phyloP scores from a whole-genome alignment of 37 sponge, comb jelly and placozoan species.

The Spongilla lacustris region DNA sequence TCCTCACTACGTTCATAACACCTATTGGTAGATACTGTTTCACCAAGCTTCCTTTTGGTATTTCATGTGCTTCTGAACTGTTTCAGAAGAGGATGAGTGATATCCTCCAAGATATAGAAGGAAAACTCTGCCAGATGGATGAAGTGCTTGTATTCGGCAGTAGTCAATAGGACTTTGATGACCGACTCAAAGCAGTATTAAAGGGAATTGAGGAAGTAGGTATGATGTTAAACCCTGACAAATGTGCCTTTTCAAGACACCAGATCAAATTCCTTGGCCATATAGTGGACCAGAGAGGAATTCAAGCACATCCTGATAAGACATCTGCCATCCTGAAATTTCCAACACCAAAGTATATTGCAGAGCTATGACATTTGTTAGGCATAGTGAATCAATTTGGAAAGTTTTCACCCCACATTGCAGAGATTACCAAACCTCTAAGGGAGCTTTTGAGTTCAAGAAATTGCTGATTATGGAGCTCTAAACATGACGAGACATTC shows the following conservation, averaged over 20 bases:
- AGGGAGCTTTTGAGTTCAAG: constrained; percentile 41
- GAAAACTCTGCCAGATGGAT: constrained; percentile 50
- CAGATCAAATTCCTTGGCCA: constrained; percentile 30
- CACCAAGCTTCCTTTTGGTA: constrained; percentile 54
- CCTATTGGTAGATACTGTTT: constrained; percentile 47
- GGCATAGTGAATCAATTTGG: constrained; percentile 26
- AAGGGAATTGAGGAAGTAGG: not conserved
- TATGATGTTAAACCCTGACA: constrained; percentile 19
- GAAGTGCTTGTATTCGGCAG: constrained; percentile 34
- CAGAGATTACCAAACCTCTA: constrained; percentile 26
- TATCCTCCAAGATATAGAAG: constrained; percentile 42
- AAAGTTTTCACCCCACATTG: constrained; percentile 12
- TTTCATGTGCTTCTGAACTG: constrained; percentile 57
- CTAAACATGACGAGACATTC: constrained; percentile 34
- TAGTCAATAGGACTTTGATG: constrained; percentile 12
- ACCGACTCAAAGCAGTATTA: constrained; percentile 18
- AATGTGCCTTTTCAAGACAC: constrained; percentile 15
- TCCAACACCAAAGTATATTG: constrained; percentile 13
- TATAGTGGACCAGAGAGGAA: constrained; percentile 27
- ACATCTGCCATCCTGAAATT: constrained; percentile 33
- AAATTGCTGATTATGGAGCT: constrained; percentile 53
- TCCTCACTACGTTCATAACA: constrained; percentile 54
- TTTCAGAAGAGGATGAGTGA: constrained; percentile 56
- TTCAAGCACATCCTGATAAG: constrained; percentile 47
- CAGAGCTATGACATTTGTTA: constrained; percentile 6